Evolutionary conservation across 2,113 vertebrate species (phyloP).

Genomic region (Vombatus ursinus): DNA sequence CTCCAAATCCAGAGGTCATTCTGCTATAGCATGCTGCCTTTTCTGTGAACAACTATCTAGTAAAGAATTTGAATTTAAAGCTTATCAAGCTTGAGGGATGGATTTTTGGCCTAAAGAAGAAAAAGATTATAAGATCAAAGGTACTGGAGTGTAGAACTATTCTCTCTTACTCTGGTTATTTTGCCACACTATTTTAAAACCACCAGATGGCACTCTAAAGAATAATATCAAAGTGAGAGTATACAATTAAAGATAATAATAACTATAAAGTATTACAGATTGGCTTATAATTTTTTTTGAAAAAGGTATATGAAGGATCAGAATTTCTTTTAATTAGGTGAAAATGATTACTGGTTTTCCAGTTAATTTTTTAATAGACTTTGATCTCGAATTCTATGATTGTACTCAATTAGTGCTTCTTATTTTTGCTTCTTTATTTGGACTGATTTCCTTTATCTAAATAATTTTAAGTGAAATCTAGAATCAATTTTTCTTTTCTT

Average conservation of each 20-base stretch:
- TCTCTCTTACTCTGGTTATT: not conserved
- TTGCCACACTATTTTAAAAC: not conserved
- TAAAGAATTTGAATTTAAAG: not conserved
- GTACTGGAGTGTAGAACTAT: constrained; percentile 1
- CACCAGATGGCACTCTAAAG: constrained; percentile 29
- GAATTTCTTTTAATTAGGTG: not conserved
- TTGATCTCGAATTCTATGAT: not conserved
- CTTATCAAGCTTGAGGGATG: not conserved
- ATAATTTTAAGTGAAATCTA: not conserved
- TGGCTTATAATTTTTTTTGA: not conserved
- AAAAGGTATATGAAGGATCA: not conserved
- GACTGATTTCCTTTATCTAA: not conserved
- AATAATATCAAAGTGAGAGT: not conserved
- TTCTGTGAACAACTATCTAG: not conserved
- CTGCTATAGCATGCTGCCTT: not conserved
- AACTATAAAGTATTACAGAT: not conserved
- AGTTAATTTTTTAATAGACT: not conserved
- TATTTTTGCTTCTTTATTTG: not conserved
- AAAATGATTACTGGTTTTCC: not conserved
- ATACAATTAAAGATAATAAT: not conserved
- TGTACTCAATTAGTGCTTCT: not conserved
- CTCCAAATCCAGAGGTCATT: not conserved
- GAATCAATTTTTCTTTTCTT: not conserved
- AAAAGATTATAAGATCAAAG: not conserved
- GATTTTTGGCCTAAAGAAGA: constrained; percentile 6